A percentile compares a stretch with the other conserved stretches of the same genome.
Evolutionary conservation across 2,888 invertebrate species (phyloP).

Genomic region (Diogma glabrata): DNA sequence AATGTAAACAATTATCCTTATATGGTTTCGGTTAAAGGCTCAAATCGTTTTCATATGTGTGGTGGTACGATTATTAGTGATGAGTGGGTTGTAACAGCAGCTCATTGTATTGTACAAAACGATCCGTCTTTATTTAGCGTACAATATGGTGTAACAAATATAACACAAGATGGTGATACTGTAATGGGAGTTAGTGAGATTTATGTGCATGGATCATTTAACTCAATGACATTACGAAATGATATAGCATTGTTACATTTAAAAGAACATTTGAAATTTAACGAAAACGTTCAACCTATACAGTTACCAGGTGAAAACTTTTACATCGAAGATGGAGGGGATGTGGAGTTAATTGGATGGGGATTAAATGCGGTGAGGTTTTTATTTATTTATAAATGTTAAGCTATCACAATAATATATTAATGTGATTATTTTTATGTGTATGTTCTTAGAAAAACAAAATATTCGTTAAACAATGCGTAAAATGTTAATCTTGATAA

Average conservation of each 20-base stretch:
- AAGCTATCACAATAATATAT: too few relatives aligned
- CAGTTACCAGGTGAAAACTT: slow-evolving; percentile 15
- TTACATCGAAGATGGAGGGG: slow-evolving; percentile 16
- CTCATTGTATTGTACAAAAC: slow-evolving; percentile 1
- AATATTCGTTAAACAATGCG: too few relatives aligned
- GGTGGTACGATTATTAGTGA: slow-evolving; percentile 3
- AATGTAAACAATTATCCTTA: background rate
- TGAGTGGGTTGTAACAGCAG: slow-evolving; percentile 7
- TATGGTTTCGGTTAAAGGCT: background rate
- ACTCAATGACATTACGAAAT: slow-evolving; percentile 23
- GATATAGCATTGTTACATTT: slow-evolving; percentile 28
- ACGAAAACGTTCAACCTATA: slow-evolving; percentile 9
- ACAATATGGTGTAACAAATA: slow-evolving; percentile 8
- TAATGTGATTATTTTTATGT: background rate
- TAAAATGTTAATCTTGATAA: too few relatives aligned
- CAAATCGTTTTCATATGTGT: slow-evolving; percentile 6
- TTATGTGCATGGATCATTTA: slow-evolving; percentile 26
- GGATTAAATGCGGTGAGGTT: slow-evolving; percentile 21
- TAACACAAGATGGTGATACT: slow-evolving; percentile 1
- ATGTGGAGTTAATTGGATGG: slow-evolving; percentile 33
- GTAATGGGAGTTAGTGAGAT: slow-evolving; percentile 21
- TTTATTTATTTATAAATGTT: slow-evolving; percentile 18
- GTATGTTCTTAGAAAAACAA: too few relatives aligned
- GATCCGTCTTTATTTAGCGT: background rate
- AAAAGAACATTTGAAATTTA: slow-evolving; percentile 19